These are phyloP conservation scores for Triops longicaudatus DNA, from an alignment of 1,140 invertebrate genomes.

Conservation along the genomic window DNA sequence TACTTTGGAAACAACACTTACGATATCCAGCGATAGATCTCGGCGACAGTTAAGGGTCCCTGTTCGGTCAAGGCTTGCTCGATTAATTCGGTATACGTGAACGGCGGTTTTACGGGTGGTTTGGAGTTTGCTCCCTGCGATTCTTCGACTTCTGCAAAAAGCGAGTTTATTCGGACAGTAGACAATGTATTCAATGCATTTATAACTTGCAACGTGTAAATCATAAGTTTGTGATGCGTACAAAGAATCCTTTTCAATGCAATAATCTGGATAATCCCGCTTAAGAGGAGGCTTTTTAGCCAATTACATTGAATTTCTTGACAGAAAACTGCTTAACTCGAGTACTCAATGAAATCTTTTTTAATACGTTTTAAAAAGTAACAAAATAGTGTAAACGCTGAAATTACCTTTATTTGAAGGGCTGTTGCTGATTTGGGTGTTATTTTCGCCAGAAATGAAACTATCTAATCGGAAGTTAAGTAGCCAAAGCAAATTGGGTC, in stretches of 20 bases:
- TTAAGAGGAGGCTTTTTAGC: background rate
- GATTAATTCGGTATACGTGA: conserved; percentile 69
- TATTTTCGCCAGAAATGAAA: conserved; percentile 24
- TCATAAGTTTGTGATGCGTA: background rate
- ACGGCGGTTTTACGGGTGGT: conserved; percentile 33
- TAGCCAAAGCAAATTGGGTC: conserved; percentile 26
- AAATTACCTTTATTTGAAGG: background rate
- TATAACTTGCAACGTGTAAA: background rate
- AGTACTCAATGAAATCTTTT: no score
- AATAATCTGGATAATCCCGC: no score
- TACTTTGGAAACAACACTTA: conserved; percentile 48
- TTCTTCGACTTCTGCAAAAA: conserved; percentile 3
- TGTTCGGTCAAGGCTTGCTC: conserved; percentile 67
- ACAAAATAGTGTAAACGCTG: background rate
- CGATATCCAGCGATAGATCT: conserved; percentile 86
- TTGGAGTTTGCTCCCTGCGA: background rate
- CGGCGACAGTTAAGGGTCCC: conserved; percentile 76
- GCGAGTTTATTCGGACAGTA: no score
- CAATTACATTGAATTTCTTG: background rate
- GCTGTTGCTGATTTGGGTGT: conserved; percentile 18
- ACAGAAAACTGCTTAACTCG: background rate
- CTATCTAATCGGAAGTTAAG: conserved; percentile 26
- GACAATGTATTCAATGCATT: background rate
- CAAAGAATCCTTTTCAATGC: no score
- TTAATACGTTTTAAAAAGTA: background rate